Conservation (phyloP, 2,888 invertebrate species). For the Nemotelus pantherinus region DNA sequence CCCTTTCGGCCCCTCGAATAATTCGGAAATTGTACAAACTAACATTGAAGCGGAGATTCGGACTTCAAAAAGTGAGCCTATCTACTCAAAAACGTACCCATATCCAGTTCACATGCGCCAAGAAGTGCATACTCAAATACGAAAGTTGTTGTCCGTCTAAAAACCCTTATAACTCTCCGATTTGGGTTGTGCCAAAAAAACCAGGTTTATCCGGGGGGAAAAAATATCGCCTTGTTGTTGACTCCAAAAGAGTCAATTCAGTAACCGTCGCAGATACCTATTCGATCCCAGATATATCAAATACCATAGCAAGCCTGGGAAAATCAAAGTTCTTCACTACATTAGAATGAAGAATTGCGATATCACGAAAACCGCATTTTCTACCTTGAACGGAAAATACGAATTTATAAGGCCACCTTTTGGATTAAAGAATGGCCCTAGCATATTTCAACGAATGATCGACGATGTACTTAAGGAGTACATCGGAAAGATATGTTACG, state of each 20-base stretch:
- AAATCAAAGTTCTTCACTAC: conserved; percentile 3
- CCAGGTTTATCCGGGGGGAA: conserved; percentile 19
- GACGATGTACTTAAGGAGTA: not conserved
- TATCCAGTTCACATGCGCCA: conserved; percentile 57
- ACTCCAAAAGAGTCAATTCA: conserved; percentile 47
- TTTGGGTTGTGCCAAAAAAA: conserved; percentile 52
- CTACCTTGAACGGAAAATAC: conserved; percentile 4
- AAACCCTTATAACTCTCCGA: conserved; percentile 55
- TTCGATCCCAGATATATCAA: not conserved
- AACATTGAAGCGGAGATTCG: conserved; percentile 57
- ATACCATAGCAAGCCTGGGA: conserved; percentile 6
- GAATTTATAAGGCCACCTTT: not conserved
- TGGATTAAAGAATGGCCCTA: not conserved
- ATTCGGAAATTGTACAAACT: conserved; percentile 37
- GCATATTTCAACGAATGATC: conserved; percentile 2
- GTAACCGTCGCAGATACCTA: conserved; percentile 11
- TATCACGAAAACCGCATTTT: conserved; percentile 11
- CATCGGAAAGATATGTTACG: not conserved
- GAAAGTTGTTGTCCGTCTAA: conserved; percentile 55
- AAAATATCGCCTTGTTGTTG: conserved; percentile 52
- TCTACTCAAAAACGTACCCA: conserved; percentile 58
- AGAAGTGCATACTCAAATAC: conserved; percentile 58
- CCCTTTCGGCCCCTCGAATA: conserved; percentile 46
- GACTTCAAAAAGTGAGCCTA: conserved; percentile 54
- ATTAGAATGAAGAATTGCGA: not conserved